Base-by-base conservation (phyloP, 2,113 vertebrate genomes). In the Eulemur macaco region DNA sequence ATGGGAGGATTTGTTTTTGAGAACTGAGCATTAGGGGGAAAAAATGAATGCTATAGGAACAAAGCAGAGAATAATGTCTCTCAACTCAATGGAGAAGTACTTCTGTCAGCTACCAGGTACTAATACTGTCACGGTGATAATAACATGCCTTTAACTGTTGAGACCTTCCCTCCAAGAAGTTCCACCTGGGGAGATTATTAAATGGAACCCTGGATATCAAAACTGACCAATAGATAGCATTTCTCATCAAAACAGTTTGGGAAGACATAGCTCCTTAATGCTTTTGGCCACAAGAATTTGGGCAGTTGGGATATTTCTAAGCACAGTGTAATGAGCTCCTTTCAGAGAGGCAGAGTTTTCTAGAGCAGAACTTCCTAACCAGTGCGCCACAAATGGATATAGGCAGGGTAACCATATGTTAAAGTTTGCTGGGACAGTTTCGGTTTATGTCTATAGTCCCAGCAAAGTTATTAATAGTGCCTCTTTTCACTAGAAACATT, bases 1-100 rank as follows among this genome's bases (percentile, higher is more conserved):
- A 66, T 50, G 12, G 85, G 78, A 92, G 80, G 39, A 97, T 89
- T 58, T 96, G 50, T 63, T 97, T 97, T 66, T 97, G 76, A 97
- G 63, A 80, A 77, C 37, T 54, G 18, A 91, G 13, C 8, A 23
- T 66, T 73, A 87, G 0, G 0, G 42, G 29, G n/a, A 73, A 23
- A 23, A 23, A 81, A 95, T 73, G 3, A 31, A 81, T 52, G 63
- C 64, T 37, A 5, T 74, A 88, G 89, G 52, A 71, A 81, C 60
- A 77, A 74, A 92, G 21, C 45, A 42, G 82, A 45, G n/a, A 82
- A 50, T 37, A 89, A 6, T n/a, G 39, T 68, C 63, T 86, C 74
- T 95, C 31, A 52, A 90, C 7, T 93, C 80, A 52, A 6, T 77
- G 68, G 10, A 89, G 31, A 96, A 37, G 31, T 81, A 29, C 6